A percentile compares a stretch with the other conserved stretches of the same genome.
These are phyloP conservation scores for Amphipoea oculea DNA, from an alignment of 2,888 invertebrate species.

Conservation along the genomic window DNA sequence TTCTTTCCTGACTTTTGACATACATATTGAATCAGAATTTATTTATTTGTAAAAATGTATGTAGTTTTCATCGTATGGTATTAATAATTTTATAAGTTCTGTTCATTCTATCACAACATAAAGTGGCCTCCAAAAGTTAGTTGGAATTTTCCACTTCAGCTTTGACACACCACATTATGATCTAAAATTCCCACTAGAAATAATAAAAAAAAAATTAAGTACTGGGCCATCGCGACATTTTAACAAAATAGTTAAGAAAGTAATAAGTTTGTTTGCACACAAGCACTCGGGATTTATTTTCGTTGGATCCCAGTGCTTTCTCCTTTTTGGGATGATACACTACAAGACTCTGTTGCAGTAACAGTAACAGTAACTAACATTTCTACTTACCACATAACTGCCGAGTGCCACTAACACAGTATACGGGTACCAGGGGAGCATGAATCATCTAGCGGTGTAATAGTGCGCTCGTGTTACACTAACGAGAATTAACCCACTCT, in stretches of 20 bases:
- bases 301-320: too few species aligned
- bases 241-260: neutral
- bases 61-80: neutral
- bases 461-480: constrained; percentile 58
- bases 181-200: too few species aligned
- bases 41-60: neutral
- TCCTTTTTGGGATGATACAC: constrained; percentile 20
- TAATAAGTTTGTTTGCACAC: constrained; percentile 1
- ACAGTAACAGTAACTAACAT: constrained; percentile 42
- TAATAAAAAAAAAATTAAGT: too few species aligned
- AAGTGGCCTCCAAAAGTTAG: too few species aligned
- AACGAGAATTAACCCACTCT: constrained; percentile 62
- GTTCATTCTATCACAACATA: neutral
- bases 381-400: constrained; percentile 45
- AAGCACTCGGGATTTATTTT: too few species aligned
- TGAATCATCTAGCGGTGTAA: constrained; percentile 58
- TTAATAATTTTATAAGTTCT: neutral
- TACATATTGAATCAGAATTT: neutral
- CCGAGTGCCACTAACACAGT: constrained; percentile 45
- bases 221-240: neutral
- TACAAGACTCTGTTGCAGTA: constrained; percentile 1
- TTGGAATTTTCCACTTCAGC: too few species aligned
- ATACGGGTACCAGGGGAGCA: constrained; percentile 52
- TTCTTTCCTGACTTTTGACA: neutral
- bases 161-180: too few species aligned